phyloP scores from a whole-genome alignment of 2,113 vertebrate species.

The Eulacestoma nigropectus region DNA sequence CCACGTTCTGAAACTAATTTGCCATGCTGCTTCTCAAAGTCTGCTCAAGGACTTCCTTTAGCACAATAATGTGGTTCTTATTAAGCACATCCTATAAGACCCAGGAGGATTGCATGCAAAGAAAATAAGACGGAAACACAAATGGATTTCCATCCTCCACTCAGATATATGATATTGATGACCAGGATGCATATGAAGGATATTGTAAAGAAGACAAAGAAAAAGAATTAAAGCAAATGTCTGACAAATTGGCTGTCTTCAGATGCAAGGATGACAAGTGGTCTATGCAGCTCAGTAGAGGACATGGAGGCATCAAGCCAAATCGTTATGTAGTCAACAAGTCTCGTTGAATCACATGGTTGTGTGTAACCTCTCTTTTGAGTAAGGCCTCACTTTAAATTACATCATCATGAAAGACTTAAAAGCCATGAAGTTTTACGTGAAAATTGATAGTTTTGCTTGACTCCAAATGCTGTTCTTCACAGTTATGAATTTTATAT shows the following conservation, averaged over 20 bases:
- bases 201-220: slow-evolving; percentile 55
- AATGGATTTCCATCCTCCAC: slow-evolving; percentile 75
- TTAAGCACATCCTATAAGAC: slow-evolving; percentile 86
- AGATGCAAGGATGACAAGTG: slow-evolving; percentile 59
- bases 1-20: slow-evolving; percentile 80
- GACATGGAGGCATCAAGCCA: slow-evolving; percentile 69
- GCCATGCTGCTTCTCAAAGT: slow-evolving; percentile 70
- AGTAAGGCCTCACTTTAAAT: slow-evolving; percentile 48
- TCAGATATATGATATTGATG: slow-evolving; percentile 85
- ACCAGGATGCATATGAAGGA: slow-evolving; percentile 72
- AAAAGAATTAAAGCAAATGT: slow-evolving; percentile 71
- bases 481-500: background rate
- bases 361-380: slow-evolving; percentile 22
- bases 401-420: slow-evolving; percentile 39
- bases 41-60: slow-evolving; percentile 85
- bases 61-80: slow-evolving; percentile 87
- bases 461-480: background rate
- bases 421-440: slow-evolving; percentile 5
- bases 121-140: slow-evolving; percentile 72
- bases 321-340: slow-evolving; percentile 62
- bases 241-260: slow-evolving; percentile 76
- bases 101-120: slow-evolving; percentile 73
- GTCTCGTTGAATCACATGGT: slow-evolving; percentile 64
- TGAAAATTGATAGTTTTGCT: slow-evolving; percentile 23
- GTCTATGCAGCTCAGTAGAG: slow-evolving; percentile 28